Base-by-base conservation (phyloP, 30 jellyfish, hydroid and myxozoan species). In the Sanderia malayensis region DNA sequence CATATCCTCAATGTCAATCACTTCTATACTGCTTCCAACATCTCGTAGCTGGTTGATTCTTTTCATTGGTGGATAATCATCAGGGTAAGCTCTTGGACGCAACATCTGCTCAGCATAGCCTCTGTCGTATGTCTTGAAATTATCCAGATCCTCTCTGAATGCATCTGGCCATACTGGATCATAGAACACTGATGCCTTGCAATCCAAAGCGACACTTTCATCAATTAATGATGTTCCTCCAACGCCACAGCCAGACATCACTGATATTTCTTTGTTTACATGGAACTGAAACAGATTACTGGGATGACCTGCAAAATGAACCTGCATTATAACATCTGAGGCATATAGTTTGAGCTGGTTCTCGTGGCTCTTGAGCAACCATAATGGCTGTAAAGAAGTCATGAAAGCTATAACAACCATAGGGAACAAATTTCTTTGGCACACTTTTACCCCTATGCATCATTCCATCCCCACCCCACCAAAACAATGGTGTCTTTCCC, bases 251-350 rank as follows among this genome's bases (percentile, higher is more conserved):
- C 95, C 84, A 23, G 95, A 70, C 96, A 92, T 67, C 1, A 92
- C 96, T 25, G 98, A 76, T 37, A 92, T 69, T 46, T 81, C 96
- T 58, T 85, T 79, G 70, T 88, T 64, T 7, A 86, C 94, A 70
- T 92, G 70, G 76, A 92, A 92, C 25, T 79, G 94, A 61, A 85
- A 84, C 30, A 92, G 63, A 44, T 84, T 76, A 65, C 95, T 70
- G 9, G 98, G 96, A 58, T 92, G 96, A 31, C 98, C 98, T 92
- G n/a, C n/a, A n/a, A n/a, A n/a, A n/a, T n/a, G n/a, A n/a, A n/a
- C n/a, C n/a, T n/a, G n/a, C n/a, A n/a, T n/a, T n/a, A n/a, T n/a
- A n/a, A n/a, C n/a, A n/a, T n/a, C n/a, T n/a, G n/a, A n/a, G n/a
- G n/a, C n/a, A n/a, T n/a, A n/a, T n/a, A n/a, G n/a, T n/a, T n/a